Percentiles rank a stretch among this genome's conserved stretches.
phyloP scores from a whole-genome alignment of 1,140 invertebrate genomes.

The Rhopalosiphum maidis region DNA sequence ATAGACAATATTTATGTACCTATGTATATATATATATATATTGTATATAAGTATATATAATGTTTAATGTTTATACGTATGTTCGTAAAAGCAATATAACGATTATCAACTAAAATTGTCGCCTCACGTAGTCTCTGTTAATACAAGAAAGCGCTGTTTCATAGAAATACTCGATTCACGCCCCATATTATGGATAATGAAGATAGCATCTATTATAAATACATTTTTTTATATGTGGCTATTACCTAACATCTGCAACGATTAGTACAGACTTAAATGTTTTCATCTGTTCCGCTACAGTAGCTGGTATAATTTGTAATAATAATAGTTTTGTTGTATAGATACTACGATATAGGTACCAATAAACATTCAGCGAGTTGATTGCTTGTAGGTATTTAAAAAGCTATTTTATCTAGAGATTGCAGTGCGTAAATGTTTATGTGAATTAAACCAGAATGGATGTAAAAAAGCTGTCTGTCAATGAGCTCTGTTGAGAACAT shows the following conservation, averaged over 20 bases:
- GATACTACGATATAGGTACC: background rate
- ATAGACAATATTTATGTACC: too few relatives aligned
- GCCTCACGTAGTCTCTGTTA: background rate
- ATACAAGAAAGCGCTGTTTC: background rate
- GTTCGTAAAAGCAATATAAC: background rate
- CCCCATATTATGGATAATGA: background rate
- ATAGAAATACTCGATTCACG: background rate
- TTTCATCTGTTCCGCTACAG: background rate
- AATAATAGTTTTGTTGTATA: background rate
- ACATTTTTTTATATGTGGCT: background rate
- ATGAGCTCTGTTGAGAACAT: background rate
- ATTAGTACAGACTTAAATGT: background rate
- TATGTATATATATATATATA: too few relatives aligned
- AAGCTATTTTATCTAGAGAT: background rate
- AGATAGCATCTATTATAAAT: background rate
- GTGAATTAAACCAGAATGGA: background rate
- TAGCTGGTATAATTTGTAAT: background rate
- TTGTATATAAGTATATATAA: too few relatives aligned
- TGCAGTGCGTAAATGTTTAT: too few relatives aligned
- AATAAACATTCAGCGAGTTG: background rate
- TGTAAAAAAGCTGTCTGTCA: background rate
- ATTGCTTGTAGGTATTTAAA: background rate
- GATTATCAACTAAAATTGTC: too few relatives aligned
- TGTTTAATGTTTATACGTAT: too few relatives aligned
- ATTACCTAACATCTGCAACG: background rate